Conservation (phyloP, 2,113 vertebrate genomes). For the Tursiops truncatus region DNA sequence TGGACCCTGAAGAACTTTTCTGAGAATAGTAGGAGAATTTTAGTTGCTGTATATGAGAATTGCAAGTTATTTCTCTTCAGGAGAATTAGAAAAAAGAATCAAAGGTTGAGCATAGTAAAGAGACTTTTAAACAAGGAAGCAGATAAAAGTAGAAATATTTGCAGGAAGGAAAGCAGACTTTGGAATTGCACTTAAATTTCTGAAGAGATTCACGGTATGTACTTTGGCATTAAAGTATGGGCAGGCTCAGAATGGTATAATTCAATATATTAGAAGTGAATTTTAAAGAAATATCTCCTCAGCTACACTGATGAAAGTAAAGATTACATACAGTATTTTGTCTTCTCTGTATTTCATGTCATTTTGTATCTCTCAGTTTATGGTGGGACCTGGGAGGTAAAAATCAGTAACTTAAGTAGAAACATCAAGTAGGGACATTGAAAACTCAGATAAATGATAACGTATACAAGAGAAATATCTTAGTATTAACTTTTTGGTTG, state of each 20-base stretch:
- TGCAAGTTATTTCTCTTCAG: background rate
- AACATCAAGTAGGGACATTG: background rate
- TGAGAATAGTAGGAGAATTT: background rate
- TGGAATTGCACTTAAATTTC: background rate
- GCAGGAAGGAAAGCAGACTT: background rate
- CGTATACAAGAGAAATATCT: background rate
- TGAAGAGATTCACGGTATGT: background rate
- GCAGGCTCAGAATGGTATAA: background rate
- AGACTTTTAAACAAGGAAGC: background rate
- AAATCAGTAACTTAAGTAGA: background rate
- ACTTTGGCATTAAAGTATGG: background rate
- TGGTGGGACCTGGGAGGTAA: background rate
- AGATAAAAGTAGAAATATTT: background rate
- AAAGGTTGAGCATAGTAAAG: background rate
- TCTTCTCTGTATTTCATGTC: background rate
- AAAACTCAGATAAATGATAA: background rate
- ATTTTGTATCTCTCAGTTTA: background rate
- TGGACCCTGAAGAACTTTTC: background rate
- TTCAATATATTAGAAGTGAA: background rate
- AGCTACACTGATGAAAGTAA: background rate
- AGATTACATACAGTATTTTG: background rate
- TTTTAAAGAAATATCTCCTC: background rate
- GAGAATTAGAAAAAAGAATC: background rate
- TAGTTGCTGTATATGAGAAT: background rate
- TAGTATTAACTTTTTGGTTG: background rate